Conservation (phyloP, 2,797 vertebrate species). For the Chloroceryle amazona region DNA sequence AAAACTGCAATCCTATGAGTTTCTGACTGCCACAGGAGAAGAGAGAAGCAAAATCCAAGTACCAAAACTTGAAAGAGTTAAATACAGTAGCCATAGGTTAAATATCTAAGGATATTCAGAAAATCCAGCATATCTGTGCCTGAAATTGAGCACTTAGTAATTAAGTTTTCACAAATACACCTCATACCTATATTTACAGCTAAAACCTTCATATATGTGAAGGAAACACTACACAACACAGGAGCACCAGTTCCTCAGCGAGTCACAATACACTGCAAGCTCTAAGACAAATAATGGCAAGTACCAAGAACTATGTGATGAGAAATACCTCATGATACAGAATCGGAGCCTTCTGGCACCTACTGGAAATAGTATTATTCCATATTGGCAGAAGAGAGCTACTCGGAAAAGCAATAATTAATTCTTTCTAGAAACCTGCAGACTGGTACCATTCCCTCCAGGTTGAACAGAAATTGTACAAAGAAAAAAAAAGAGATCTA, state of each 20-base stretch:
- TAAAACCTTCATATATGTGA: neutral
- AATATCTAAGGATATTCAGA: neutral
- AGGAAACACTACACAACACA: neutral
- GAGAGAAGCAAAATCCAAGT: neutral
- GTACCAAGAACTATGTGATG: neutral
- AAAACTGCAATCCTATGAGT: neutral
- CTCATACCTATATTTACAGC: neutral
- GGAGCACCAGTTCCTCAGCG: neutral
- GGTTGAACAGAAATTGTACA: rapidly evolving
- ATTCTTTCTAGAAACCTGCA: neutral
- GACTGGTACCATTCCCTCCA: neutral
- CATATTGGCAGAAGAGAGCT: neutral
- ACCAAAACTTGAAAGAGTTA: neutral
- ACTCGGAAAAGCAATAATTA: neutral
- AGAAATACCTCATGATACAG: rapidly evolving
- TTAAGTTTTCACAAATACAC: neutral
- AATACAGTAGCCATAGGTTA: neutral
- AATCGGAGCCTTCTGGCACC: neutral
- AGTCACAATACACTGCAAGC: neutral
- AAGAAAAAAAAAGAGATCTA: neutral
- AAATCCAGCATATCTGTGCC: neutral
- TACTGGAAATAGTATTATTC: neutral
- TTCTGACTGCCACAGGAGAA: neutral
- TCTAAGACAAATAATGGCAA: neutral
- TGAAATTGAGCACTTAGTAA: neutral